These are phyloP conservation scores for Nannobrachium achirus DNA, from an alignment of 2,113 vertebrate genomes.

Conservation along the genomic window DNA sequence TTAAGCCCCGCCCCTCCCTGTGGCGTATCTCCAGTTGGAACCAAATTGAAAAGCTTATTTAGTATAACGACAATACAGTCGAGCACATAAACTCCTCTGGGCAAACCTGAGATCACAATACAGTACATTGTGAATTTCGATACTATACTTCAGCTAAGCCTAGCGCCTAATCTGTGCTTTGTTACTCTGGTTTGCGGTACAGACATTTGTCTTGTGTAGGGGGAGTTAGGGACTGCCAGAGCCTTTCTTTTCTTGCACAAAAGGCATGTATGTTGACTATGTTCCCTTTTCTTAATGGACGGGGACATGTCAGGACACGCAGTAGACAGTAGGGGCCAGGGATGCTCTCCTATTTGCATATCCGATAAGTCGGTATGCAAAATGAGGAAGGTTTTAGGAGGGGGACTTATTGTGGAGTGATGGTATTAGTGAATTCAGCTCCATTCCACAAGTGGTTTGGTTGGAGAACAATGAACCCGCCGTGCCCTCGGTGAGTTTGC, in stretches of 20 bases:
- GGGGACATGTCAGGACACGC: constrained; percentile 42
- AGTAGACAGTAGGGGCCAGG: not conserved
- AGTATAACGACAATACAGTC: not conserved
- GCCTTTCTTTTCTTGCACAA: constrained; percentile 13
- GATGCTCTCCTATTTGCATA: constrained; percentile 60
- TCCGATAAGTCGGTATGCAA: constrained; percentile 57
- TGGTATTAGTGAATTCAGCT: constrained; percentile 27
- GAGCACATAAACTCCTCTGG: constrained; percentile 16
- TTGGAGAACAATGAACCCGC: constrained; percentile 20
- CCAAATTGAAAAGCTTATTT: not conserved
- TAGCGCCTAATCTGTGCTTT: constrained; percentile 3
- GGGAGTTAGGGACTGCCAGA: not conserved
- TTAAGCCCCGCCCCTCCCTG: not conserved
- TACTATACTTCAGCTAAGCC: not conserved
- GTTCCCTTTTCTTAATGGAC: constrained; percentile 8
- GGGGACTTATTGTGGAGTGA: constrained; percentile 10
- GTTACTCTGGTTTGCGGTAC: not conserved
- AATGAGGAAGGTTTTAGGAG: constrained; percentile 20
- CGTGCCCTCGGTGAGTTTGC: constrained; percentile 27
- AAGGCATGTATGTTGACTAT: not conserved
- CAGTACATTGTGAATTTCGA: not conserved
- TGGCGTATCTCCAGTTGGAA: not conserved
- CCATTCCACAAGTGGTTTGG: constrained; percentile 6
- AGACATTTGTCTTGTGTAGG: not conserved
- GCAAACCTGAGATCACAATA: constrained; percentile 6